phyloP scores from a whole-genome alignment of 2,113 vertebrate genomes.

The Anser cygnoides region DNA sequence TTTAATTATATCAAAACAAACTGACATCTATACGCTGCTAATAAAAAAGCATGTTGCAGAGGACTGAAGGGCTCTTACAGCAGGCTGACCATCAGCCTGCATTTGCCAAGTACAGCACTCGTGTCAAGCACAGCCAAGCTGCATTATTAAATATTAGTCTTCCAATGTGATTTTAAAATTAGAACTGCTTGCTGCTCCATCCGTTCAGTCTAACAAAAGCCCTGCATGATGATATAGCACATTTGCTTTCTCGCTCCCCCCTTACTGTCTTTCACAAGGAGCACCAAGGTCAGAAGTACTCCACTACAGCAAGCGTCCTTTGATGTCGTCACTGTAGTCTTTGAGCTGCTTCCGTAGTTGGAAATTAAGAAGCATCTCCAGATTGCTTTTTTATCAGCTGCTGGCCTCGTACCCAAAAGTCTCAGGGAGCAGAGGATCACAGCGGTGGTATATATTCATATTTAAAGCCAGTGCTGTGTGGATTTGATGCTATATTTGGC shows the following conservation, averaged over 20 bases:
- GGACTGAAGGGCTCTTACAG: background rate
- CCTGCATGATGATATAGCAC: background rate
- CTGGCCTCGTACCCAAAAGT: constrained; percentile 2
- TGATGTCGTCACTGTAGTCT: background rate
- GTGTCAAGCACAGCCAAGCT: background rate
- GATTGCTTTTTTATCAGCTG: background rate
- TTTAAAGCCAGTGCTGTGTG: background rate
- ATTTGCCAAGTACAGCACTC: background rate
- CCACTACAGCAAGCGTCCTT: background rate
- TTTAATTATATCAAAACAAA: background rate
- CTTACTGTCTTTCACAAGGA: background rate
- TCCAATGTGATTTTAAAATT: background rate
- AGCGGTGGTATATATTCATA: background rate
- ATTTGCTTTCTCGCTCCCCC: background rate
- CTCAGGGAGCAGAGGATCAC: background rate
- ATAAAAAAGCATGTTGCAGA: background rate
- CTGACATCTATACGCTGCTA: background rate
- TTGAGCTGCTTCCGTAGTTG: background rate
- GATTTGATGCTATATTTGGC: background rate
- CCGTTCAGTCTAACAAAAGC: background rate
- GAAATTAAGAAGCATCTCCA: constrained; percentile 1
- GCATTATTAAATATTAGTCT: background rate
- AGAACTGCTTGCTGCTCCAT: background rate
- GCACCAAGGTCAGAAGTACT: constrained; percentile 35
- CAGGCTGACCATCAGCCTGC: background rate